Base-by-base conservation (phyloP, 2,113 vertebrate species). In the Labrus mixtus region DNA sequence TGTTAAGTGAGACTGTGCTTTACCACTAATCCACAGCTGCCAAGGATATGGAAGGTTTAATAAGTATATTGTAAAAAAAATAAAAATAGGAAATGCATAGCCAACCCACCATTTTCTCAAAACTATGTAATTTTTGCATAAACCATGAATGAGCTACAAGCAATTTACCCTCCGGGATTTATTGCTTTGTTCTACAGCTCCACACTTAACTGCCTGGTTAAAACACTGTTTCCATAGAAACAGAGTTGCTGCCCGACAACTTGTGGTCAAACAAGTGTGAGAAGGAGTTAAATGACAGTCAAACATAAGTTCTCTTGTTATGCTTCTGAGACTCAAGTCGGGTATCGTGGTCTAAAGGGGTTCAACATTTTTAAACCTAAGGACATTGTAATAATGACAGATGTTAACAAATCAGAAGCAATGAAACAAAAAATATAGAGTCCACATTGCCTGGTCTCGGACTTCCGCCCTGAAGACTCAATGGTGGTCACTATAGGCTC, bases 191-290 rank as follows among this genome's bases (percentile, higher is more conserved):
- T 78, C 70, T 56, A 20, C 46, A 55, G 36, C 48, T 70, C 54
- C 43, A 56, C 37, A 55, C 43, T 48, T 70, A 29, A 45, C 59
- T 17, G 77, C 65, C 9, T 50, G 46, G 62, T 79, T 74, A 67
- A 66, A 79, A 67, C 62, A 65, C 64, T 16, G 83, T 91, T 89
- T 79, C 79, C 76, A 89, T 84, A 76, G 89, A 74, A 71, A 89
- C 58, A 0, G 22, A 64, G 63, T 75, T 51, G 29, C 66, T 70
- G 73, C 62, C 53, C 73, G 45, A 80, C 62, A 68, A 76, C 23
- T 66, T 60, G 43, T 46, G 73, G 82, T 86, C 75, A 71, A 79
- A 48, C 57, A 46, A 76, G n/a, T 67, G 19, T 1, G 2, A 23
- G 45, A 45, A n/a, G 55, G 29, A 60, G 43, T 41, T 13, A 39